Conservation (phyloP, 2,113 vertebrate genomes). For the Ictalurus punctatus region DNA sequence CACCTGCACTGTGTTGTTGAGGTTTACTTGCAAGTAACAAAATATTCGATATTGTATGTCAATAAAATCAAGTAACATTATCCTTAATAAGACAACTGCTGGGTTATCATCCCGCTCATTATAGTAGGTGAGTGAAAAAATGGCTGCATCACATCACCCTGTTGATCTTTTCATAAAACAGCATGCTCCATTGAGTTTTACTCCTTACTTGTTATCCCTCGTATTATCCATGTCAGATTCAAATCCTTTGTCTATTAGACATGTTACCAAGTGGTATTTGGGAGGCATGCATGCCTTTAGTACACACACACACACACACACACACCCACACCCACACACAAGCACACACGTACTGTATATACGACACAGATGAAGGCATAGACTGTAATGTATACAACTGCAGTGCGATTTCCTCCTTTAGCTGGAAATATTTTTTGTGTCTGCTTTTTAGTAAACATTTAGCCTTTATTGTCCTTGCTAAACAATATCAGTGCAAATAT, state of each 20-base stretch:
- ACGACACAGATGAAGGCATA: neutral
- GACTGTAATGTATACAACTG: neutral
- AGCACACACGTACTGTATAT: neutral
- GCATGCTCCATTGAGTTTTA: neutral
- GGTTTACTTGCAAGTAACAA: neutral
- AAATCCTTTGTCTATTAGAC: neutral
- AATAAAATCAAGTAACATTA: neutral
- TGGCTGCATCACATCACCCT: neutral
- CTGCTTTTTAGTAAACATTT: neutral
- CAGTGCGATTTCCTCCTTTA: neutral
- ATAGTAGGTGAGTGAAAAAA: neutral
- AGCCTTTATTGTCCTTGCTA: neutral
- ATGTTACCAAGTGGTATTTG: neutral
- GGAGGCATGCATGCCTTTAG: neutral
- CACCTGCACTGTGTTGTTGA: neutral
- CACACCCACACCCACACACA: neutral
- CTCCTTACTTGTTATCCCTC: neutral
- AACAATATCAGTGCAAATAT: neutral
- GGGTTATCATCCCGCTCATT: neutral
- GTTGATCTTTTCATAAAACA: neutral
- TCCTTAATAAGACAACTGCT: neutral
- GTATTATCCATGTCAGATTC: neutral
- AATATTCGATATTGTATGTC: neutral
- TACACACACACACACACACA: neutral
- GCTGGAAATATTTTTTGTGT: neutral